Evolutionary conservation across 37 sponge, comb jelly and placozoan species (phyloP).

Genomic region (Oopsacas minuta): DNA sequence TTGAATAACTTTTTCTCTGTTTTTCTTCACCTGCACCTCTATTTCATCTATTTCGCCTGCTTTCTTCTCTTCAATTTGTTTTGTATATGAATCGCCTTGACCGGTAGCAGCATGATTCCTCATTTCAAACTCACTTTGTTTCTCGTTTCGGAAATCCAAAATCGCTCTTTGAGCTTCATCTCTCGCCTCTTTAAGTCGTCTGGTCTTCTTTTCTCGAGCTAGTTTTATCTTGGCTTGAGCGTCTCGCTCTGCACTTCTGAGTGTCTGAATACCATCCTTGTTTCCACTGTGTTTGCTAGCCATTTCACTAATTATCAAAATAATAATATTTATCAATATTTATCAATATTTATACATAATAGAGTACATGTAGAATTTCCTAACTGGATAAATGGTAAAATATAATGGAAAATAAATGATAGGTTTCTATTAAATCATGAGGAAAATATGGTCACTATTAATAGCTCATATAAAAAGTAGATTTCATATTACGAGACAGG

Average conservation of each 20-base stretch:
- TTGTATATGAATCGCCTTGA: not conserved
- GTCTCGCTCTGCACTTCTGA: not conserved
- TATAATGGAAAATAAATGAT: too few species aligned
- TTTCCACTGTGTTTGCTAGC: not conserved
- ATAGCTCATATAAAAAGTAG: too few species aligned
- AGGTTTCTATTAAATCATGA: too few species aligned
- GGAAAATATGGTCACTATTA: too few species aligned
- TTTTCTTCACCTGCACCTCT: not conserved
- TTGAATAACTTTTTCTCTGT: not conserved
- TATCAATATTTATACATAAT: too few species aligned
- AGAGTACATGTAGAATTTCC: too few species aligned
- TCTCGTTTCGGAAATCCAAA: constrained; percentile 45
- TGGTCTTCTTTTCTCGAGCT: constrained; percentile 35
- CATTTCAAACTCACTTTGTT: constrained; percentile 46
- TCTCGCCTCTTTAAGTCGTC: constrained; percentile 72
- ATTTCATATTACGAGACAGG: too few species aligned
- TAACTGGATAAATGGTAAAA: too few species aligned
- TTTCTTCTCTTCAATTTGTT: constrained; percentile 8
- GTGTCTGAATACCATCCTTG: constrained; percentile 7
- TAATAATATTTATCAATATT: too few species aligned
- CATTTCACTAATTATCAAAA: not conserved
- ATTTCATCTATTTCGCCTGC: not conserved
- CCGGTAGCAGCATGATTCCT: not conserved
- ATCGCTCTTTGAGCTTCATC: constrained; percentile 77
- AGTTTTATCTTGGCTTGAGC: constrained; percentile 4